Conservation (phyloP, 2,888 invertebrate species). For the Altica lythri region DNA sequence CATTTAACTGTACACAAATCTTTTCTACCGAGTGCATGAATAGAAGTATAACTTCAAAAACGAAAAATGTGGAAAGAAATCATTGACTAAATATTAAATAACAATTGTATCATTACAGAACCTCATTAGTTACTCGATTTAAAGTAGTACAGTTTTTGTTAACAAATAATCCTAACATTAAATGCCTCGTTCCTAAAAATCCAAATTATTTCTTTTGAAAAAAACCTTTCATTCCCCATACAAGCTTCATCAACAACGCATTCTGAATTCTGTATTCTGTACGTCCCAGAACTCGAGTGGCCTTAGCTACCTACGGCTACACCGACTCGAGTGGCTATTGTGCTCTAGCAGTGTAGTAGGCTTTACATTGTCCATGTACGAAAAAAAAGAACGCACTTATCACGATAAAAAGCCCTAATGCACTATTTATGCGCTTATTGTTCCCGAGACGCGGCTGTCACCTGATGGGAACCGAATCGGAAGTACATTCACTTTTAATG, state of each 20-base stretch:
- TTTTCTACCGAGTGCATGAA: too few relatives aligned
- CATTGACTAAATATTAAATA: too few relatives aligned
- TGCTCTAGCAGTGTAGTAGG: constrained; percentile 29
- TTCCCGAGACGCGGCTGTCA: constrained; percentile 28
- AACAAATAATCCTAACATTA: too few relatives aligned
- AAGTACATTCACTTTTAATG: constrained; percentile 16
- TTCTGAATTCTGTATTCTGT: constrained; percentile 7
- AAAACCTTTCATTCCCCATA: constrained; percentile 6
- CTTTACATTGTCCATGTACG: constrained; percentile 43
- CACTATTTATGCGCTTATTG: constrained; percentile 47
- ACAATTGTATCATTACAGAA: too few relatives aligned
- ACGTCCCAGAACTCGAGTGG: constrained; percentile 40
- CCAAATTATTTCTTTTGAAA: constrained; percentile 8
- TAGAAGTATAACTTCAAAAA: too few relatives aligned
- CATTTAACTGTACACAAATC: too few relatives aligned
- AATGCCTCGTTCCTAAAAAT: not conserved
- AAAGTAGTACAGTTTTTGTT: too few relatives aligned
- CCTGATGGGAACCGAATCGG: constrained; percentile 28
- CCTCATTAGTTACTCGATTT: too few relatives aligned
- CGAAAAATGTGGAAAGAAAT: too few relatives aligned
- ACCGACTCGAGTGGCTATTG: constrained; percentile 48
- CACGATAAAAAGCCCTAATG: constrained; percentile 49
- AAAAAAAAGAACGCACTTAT: constrained; percentile 48
- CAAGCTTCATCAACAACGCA: constrained; percentile 5
- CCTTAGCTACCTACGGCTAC: constrained; percentile 50